Percentiles rank a stretch among this genome's conserved stretches.
These are phyloP conservation scores for Rhysida immarginata DNA, from an alignment of 1,140 invertebrate species.

Conservation along the genomic window DNA sequence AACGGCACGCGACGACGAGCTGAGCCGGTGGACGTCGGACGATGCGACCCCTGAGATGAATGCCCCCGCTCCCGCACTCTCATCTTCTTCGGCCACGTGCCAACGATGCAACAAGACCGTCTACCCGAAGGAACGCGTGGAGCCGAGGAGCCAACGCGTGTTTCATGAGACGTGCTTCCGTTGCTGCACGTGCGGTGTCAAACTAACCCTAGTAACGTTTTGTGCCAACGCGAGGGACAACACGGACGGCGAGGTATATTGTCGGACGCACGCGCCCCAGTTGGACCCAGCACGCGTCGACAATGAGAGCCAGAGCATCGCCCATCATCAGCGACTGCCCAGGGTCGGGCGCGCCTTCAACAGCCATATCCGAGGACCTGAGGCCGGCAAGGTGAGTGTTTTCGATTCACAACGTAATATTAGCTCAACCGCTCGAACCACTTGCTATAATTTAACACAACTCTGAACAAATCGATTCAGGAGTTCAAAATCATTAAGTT, in stretches of 20 bases:
- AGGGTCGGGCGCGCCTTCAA: neutral
- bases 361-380: constrained; percentile 1
- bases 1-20: too few species aligned
- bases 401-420: too few species aligned
- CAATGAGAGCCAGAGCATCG: neutral
- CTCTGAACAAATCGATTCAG: too few species aligned
- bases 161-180: constrained; percentile 26
- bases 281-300: neutral
- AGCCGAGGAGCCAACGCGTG: constrained; percentile 20
- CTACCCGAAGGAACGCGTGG: constrained; percentile 22
- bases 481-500: too few species aligned
- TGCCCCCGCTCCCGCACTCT: too few species aligned
- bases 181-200: constrained; percentile 24
- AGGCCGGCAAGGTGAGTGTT: constrained; percentile 3
- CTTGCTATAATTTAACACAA: too few species aligned
- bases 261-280: neutral
- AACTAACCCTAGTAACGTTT: constrained; percentile 26
- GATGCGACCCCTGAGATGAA: too few species aligned
- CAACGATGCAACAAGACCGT: constrained; percentile 24
- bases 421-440: too few species aligned
- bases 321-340: neutral
- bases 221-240: neutral
- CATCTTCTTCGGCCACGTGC: constrained; percentile 26
- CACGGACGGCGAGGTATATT: neutral
- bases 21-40: too few species aligned